Evolutionary conservation across 2,797 vertebrate species (phyloP).

Genomic region (Rhinella marina): DNA sequence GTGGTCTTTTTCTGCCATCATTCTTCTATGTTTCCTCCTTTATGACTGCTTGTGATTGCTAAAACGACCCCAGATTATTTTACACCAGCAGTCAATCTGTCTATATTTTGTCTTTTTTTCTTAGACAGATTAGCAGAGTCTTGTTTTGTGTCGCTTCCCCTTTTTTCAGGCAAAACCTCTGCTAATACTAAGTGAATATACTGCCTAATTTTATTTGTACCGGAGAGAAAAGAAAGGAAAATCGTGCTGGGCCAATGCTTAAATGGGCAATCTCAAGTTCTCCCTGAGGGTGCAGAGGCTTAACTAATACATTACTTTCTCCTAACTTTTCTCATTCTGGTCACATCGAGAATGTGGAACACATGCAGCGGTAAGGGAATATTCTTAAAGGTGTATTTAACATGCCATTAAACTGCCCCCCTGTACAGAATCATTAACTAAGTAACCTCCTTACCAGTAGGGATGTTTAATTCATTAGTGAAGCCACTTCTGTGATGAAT

Average conservation of each 20-base stretch:
- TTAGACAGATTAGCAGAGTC: not conserved
- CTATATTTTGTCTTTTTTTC: not conserved
- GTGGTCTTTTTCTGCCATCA: too few relatives aligned
- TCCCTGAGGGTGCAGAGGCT: slow-evolving; percentile 20
- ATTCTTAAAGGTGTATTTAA: slow-evolving; percentile 55
- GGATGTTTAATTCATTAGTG: slow-evolving; percentile 55
- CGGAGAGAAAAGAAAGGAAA: not conserved
- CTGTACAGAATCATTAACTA: slow-evolving; percentile 57
- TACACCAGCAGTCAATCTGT: not conserved
- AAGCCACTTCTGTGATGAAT: slow-evolving; percentile 39
- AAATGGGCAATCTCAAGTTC: slow-evolving; percentile 20
- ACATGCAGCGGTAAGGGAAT: slow-evolving; percentile 35
- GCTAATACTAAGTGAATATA: not conserved
- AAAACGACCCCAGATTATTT: not conserved
- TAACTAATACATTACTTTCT: slow-evolving; percentile 40
- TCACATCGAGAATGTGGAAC: slow-evolving; percentile 41
- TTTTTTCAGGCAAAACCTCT: not conserved
- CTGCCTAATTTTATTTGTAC: not conserved
- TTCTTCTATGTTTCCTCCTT: too few relatives aligned
- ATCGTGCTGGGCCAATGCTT: not conserved
- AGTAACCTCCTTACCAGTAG: slow-evolving; percentile 55
- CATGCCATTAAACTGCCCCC: slow-evolving; percentile 58
- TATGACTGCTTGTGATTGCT: not conserved
- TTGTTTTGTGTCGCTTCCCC: not conserved
- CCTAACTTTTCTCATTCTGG: slow-evolving; percentile 47